phyloP scores from a whole-genome alignment of 2,888 invertebrate species.

The Leptarthrus brevirostris region DNA sequence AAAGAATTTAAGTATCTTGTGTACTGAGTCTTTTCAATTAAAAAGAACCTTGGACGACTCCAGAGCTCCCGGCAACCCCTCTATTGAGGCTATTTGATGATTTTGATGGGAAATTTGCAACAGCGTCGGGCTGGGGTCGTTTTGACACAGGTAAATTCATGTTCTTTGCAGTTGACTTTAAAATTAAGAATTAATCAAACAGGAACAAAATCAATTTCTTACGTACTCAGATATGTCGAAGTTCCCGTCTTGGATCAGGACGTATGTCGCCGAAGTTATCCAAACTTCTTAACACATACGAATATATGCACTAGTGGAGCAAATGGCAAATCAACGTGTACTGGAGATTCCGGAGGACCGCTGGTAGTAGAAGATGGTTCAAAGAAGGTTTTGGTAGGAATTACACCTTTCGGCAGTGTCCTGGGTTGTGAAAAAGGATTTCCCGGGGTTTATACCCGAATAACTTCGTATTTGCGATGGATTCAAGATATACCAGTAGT shows the following conservation, averaged over 20 bases:
- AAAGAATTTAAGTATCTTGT: no score
- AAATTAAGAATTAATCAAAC: background rate
- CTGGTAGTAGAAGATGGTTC: constrained; percentile 60
- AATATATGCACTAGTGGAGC: constrained; percentile 62
- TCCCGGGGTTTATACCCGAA: constrained; percentile 62
- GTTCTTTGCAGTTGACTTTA: background rate
- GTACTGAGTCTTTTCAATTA: no score
- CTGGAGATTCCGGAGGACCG: constrained; percentile 64
- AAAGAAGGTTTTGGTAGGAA: constrained; percentile 61
- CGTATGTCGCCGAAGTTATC: constrained; percentile 59
- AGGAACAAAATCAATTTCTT: constrained; percentile 56
- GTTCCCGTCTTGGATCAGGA: constrained; percentile 58
- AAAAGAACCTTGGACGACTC: no score
- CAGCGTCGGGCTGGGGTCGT: constrained; percentile 63
- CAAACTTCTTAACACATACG: constrained; percentile 58
- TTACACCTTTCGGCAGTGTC: constrained; percentile 65
- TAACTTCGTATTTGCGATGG: constrained; percentile 64
- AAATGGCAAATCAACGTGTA: constrained; percentile 60
- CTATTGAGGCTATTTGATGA: constrained; percentile 27
- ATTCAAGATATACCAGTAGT: constrained; percentile 62
- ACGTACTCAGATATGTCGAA: constrained; percentile 63
- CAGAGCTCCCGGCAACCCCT: no score
- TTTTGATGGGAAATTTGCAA: constrained; percentile 59
- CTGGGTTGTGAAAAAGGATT: constrained; percentile 61
- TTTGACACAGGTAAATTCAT: constrained; percentile 36